Evolutionary conservation across 2,797 vertebrate species (phyloP).

Genomic region (Pachyuromys duprasi): DNA sequence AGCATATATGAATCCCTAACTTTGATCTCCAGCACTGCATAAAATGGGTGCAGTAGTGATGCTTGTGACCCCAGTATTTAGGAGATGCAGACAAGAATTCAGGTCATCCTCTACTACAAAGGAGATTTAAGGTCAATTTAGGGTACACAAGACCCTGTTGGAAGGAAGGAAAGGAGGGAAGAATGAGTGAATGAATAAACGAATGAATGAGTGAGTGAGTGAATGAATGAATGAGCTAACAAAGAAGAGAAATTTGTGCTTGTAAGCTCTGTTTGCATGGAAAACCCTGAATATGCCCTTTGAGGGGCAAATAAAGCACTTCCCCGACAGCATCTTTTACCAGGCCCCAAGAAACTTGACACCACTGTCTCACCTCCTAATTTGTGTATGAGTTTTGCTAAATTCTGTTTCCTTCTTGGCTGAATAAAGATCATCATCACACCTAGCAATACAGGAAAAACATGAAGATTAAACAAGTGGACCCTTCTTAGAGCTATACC

Average conservation of each 20-base stretch:
- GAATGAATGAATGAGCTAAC: not conserved
- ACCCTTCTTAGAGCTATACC: not conserved
- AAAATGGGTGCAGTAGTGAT: too few species aligned
- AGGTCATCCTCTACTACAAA: not conserved
- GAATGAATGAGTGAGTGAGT: not conserved
- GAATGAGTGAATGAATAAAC: not conserved
- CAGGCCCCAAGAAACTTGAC: not conserved
- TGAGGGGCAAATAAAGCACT: rapidly evolving
- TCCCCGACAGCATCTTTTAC: rapidly evolving
- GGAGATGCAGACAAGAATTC: not conserved
- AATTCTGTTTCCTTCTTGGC: not conserved
- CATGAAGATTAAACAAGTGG: not conserved
- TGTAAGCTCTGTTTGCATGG: not conserved
- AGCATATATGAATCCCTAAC: not conserved
- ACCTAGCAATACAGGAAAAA: not conserved
- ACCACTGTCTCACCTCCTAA: not conserved
- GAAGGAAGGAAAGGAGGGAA: not conserved
- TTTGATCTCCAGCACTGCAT: not conserved
- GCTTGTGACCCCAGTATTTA: not conserved
- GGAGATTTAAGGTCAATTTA: not conserved
- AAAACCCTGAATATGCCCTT: not conserved
- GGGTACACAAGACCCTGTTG: not conserved
- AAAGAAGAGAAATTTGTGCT: not conserved
- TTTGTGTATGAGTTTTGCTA: not conserved
- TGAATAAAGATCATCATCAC: not conserved